Conservation (phyloP, 2,888 invertebrate species). For the Pecten maximus region DNA sequence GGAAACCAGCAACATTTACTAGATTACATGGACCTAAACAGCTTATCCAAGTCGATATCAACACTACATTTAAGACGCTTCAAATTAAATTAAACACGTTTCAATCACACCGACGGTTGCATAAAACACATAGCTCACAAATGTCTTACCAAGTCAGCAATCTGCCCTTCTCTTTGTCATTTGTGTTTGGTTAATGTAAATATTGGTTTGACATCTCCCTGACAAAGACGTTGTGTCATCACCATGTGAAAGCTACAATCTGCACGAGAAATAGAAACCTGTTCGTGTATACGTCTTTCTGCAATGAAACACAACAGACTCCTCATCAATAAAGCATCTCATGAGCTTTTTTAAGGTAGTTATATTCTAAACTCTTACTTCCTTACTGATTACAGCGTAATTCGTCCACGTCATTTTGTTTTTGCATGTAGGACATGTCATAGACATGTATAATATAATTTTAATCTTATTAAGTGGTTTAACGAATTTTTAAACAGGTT, state of each 20-base stretch:
- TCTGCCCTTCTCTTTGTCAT: not conserved
- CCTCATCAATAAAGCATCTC: not conserved
- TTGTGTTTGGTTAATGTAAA: constrained; percentile 9
- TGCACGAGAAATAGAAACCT: constrained; percentile 11
- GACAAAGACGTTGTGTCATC: constrained; percentile 14
- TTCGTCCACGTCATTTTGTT: too few relatives aligned
- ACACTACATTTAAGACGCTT: constrained; percentile 20
- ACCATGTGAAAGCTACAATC: constrained; percentile 17
- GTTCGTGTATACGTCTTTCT: not conserved
- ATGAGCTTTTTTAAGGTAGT: not conserved
- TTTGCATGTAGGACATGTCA: too few relatives aligned
- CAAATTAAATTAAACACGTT: constrained; percentile 35
- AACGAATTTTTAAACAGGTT: too few relatives aligned
- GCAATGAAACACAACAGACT: not conserved
- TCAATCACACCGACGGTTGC: constrained; percentile 21
- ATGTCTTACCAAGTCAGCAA: not conserved
- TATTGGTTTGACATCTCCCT: constrained; percentile 14
- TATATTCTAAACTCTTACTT: too few relatives aligned
- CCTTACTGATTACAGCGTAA: too few relatives aligned
- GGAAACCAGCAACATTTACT: constrained; percentile 16
- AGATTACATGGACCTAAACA: constrained; percentile 14
- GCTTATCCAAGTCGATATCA: not conserved
- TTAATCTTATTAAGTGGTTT: too few relatives aligned
- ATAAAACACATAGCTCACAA: constrained; percentile 22
- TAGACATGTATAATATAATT: too few relatives aligned